Conservation (phyloP, 1,140 invertebrate genomes). For the Procambarus clarkii region DNA sequence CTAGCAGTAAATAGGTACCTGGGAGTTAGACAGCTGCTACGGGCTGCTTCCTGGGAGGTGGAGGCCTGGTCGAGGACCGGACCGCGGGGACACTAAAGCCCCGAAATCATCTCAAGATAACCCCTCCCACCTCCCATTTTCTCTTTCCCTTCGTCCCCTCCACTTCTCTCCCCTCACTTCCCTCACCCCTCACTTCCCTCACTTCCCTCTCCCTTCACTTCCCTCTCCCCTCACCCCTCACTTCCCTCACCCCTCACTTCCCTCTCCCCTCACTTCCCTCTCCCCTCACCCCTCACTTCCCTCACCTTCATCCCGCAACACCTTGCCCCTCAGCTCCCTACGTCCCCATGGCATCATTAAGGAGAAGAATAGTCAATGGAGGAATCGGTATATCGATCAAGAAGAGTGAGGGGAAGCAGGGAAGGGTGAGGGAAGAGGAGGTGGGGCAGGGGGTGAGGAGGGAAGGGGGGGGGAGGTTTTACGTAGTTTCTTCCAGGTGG, state of each 20-base stretch:
- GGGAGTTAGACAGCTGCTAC: too few species aligned
- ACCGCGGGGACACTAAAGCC: too few species aligned
- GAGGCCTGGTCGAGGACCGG: too few species aligned
- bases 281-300: not conserved
- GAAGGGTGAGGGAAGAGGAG: too few species aligned
- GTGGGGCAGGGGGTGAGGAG: too few species aligned
- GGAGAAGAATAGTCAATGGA: not conserved
- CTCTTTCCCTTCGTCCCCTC: too few species aligned
- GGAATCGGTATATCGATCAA: conserved; percentile 7
- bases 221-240: not conserved
- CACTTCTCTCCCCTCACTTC: not conserved
- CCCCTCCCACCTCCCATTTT: not conserved
- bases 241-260: not conserved
- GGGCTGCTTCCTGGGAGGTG: too few species aligned
- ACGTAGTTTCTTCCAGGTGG: not conserved
- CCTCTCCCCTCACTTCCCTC: not conserved
- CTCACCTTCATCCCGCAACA: not conserved
- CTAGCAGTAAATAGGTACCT: too few species aligned
- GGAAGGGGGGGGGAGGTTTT: not conserved
- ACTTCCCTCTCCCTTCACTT: not conserved
- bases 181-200: not conserved
- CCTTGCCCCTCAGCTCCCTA: not conserved
- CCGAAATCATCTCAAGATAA: too few species aligned
- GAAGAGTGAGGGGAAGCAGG: too few species aligned
- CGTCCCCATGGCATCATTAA: not conserved